Base-by-base conservation (phyloP, 2,113 vertebrate species). In the Elephantulus edwardii region DNA sequence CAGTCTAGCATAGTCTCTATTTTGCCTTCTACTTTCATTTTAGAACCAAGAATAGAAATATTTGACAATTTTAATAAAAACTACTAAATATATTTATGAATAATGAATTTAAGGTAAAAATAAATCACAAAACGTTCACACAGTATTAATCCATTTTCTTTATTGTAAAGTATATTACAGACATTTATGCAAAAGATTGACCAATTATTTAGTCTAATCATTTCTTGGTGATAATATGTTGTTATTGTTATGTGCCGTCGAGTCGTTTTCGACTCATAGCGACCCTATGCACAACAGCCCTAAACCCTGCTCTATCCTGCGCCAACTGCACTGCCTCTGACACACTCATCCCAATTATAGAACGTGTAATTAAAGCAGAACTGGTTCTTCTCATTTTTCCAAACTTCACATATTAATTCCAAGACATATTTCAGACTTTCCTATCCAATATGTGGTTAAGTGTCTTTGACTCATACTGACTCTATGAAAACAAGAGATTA, bases 151-250 rank as follows among this genome's bases (percentile, higher is more conserved):
- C 17, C 66, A 11, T 64, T 87, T 86, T 83, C 42, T 87, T 90
- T 91, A 82, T 74, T 56, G 0, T 88, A 78, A 82, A 14, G 26
- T 4, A 81, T 76, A 60, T 72, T 66, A 89, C 60, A 89, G 80
- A 38, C 74, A 90, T 87, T 56, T 88, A 64, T 81, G 80, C 30
- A 92, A 84, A 92, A 40, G 46, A 62, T 86, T 72, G 4, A 46
- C 5, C 24, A 78, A 12, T 68, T 70, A n/a, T 82, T 68, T 74
- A 60, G 14, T 64, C 9, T 33, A 44, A 79, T 79, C 8, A 58
- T 52, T 89, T 83, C 44, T 79, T 91, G 50, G 66, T 58, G 42
- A 44, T n/a, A n/a, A n/a, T n/a, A n/a, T n/a, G n/a, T n/a, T n/a
- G n/a, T n/a, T n/a, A n/a, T n/a, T n/a, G n/a, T n/a, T n/a, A n/a